Percentiles rank a stretch among this genome's conserved stretches.
Conservation (phyloP, 2,888 invertebrate species). For the Agapetus fuscipes region DNA sequence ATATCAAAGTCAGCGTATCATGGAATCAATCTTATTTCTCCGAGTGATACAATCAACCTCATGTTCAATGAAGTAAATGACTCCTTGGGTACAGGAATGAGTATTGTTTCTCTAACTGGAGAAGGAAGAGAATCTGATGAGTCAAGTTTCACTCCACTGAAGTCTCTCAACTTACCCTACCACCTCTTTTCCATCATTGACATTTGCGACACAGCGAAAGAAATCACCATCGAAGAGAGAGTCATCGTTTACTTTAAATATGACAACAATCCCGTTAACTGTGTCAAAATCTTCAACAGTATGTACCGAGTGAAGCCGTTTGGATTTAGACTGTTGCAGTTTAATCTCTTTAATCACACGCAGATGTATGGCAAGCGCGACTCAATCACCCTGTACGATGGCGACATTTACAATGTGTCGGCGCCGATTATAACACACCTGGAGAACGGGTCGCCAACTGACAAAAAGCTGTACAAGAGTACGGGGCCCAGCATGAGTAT, state of each 20-base stretch:
- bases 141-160: constrained; percentile 81
- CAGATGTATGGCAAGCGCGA: constrained; percentile 73
- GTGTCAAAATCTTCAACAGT: constrained; percentile 92
- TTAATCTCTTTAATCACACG: constrained; percentile 85
- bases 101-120: constrained; percentile 82
- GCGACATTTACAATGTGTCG: constrained; percentile 82
- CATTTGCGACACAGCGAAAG: constrained; percentile 92
- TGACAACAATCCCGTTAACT: constrained; percentile 91
- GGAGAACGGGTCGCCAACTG: constrained; percentile 59
- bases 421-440: constrained; percentile 62
- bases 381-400: constrained; percentile 80
- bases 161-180: constrained; percentile 75
- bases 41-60: constrained; percentile 70
- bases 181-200: constrained; percentile 90
- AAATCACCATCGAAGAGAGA: constrained; percentile 80
- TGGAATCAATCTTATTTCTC: constrained; percentile 86
- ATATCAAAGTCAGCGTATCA: constrained; percentile 80
- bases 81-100: constrained; percentile 84
- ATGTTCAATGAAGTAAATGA: constrained; percentile 65
- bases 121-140: constrained; percentile 82
- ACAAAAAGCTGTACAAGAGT: constrained; percentile 67
- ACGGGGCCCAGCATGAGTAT: constrained; percentile 75
- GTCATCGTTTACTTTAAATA: constrained; percentile 94
- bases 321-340: constrained; percentile 82
- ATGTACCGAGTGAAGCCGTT: constrained; percentile 77